A percentile compares a stretch with the other conserved stretches of the same genome.
Evolutionary conservation across 2,888 invertebrate genomes (phyloP).

Genomic region (Asteroscopus sphinx): DNA sequence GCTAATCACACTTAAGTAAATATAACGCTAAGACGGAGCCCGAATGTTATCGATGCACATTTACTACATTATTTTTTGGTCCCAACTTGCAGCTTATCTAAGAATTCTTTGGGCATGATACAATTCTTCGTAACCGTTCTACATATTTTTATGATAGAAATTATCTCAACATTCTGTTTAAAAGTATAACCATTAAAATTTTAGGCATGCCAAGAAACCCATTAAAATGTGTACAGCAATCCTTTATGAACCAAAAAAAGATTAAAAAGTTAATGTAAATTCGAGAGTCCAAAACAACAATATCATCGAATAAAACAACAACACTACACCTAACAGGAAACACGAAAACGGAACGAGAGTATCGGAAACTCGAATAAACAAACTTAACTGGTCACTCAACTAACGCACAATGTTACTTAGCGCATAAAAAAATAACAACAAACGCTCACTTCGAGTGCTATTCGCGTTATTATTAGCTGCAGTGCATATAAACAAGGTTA

Average conservation of each 20-base stretch:
- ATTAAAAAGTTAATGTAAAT: slow-evolving; percentile 33
- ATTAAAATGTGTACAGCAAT: slow-evolving; percentile 29
- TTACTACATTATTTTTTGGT: slow-evolving; percentile 20
- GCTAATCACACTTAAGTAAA: no score
- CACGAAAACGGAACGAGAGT: slow-evolving; percentile 69
- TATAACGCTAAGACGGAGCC: slow-evolving; percentile 40
- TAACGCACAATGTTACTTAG: slow-evolving; percentile 68
- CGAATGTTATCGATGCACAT: slow-evolving; percentile 11
- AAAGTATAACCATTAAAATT: slow-evolving; percentile 39
- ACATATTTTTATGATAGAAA: slow-evolving; percentile 50
- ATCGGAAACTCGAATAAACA: slow-evolving; percentile 72
- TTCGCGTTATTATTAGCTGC: slow-evolving; percentile 87
- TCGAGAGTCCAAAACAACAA: slow-evolving; percentile 39
- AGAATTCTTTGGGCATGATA: slow-evolving; percentile 44
- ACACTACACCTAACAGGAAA: slow-evolving; percentile 66
- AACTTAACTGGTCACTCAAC: slow-evolving; percentile 76
- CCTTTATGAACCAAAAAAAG: slow-evolving; percentile 17
- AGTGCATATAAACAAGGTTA: slow-evolving; percentile 88
- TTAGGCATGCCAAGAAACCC: slow-evolving; percentile 19
- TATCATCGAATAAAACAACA: slow-evolving; percentile 53
- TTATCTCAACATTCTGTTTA: slow-evolving; percentile 43
- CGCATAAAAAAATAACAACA: slow-evolving; percentile 77
- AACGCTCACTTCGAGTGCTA: slow-evolving; percentile 78
- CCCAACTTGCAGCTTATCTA: slow-evolving; percentile 40
- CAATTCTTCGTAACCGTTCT: slow-evolving; percentile 40